Base-by-base conservation (phyloP, 1,140 invertebrate genomes). In the Meloidogyne floridensis region DNA sequence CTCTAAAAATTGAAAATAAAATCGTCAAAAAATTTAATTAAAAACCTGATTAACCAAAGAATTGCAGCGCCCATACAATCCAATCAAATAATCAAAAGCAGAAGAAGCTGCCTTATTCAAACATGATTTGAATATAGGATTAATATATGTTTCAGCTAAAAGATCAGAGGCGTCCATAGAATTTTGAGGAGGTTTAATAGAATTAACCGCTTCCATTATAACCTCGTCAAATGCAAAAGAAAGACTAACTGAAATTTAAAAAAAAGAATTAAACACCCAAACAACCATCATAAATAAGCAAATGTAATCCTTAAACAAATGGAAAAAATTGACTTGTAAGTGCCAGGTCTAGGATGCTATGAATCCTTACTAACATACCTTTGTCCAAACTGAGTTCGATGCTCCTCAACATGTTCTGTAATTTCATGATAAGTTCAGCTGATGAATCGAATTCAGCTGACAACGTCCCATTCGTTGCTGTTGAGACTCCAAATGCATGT, bases 401-500 rank as follows among this genome's bases (percentile, higher is more conserved):
- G 4, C 11, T n/a, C 32, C 15, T 32, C 11, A 77, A 1, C 47
- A 47, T 56, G 77, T 53, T 43, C 51, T 81, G 80, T 20, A 77
- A 59, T 6, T 69, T 42, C 9, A 77, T 53, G 42, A 77, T 20
- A 15, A 69, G 47, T 32, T 77, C 59, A 13, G 59, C 59, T 9
- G 74, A 69, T 11, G 59, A 59, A 70, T 59, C 18, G 69, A 78
- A 77, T 76, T 69, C 51, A n/a, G 42, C 47, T 13, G 32, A 47
- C 18, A 81, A 51, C 5, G 56, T 70, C 10, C 54, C 69, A 75
- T 77, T 65, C 42, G 69, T 15, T 20, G 59, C 74, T 13, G 59
- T 59, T 72, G 79, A 53, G 11, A 76, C 76, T 32, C 56, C 56
- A 69, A 81, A 81, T 3, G 76, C 74, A 65, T 80, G 43, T 20